phyloP scores from a whole-genome alignment of 2,113 vertebrate genomes.

The Carassius gibelio region DNA sequence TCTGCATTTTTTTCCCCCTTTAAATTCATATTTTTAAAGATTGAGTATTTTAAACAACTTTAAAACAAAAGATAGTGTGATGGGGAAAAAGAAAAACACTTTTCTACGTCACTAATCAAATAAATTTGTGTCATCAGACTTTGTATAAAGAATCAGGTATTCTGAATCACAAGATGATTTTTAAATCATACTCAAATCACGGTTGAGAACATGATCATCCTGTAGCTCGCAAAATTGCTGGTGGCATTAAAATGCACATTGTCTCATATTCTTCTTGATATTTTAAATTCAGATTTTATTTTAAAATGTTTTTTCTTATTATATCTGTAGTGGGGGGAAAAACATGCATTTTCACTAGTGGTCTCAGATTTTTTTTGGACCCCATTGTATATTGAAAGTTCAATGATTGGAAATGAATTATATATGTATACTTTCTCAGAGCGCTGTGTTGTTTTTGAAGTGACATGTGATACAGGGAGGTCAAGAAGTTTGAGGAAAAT shows the following conservation, averaged over 20 bases:
- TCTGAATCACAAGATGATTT: neutral
- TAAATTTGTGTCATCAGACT: neutral
- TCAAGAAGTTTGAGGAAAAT: conserved; percentile 58
- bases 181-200: neutral
- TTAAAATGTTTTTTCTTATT: neutral
- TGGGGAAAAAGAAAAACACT: too few relatives aligned
- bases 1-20: neutral
- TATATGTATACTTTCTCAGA: conserved; percentile 56
- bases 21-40: neutral
- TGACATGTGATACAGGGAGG: conserved; percentile 63
- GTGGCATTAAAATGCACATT: too few relatives aligned
- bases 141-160: neutral
- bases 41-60: neutral
- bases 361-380: conserved; percentile 6
- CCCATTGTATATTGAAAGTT: conserved; percentile 17
- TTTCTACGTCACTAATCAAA: neutral
- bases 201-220: too few relatives aligned
- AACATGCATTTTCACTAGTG: conserved; percentile 7
- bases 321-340: neutral
- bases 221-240: too few relatives aligned
- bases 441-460: conserved; percentile 62
- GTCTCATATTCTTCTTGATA: neutral
- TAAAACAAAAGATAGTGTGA: neutral
- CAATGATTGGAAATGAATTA: conserved; percentile 39
- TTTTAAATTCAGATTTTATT: neutral